phyloP scores from a whole-genome alignment of 2,797 vertebrate genomes.

The Sebastes iracundus region DNA sequence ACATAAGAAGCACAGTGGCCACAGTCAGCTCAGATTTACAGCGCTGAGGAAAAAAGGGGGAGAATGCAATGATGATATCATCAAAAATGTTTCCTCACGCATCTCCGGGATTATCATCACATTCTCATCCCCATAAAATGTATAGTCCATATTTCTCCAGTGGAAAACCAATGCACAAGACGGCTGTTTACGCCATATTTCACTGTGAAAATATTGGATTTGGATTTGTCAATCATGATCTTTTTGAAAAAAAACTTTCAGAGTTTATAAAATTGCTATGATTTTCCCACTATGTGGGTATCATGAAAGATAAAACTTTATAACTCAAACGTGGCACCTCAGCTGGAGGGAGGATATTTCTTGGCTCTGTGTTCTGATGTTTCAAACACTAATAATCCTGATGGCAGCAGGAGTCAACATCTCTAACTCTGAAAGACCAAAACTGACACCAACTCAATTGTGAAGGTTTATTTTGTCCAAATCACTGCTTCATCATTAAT shows the following conservation, averaged over 20 bases:
- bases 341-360: background rate
- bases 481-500: background rate
- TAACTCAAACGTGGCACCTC: background rate
- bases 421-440: background rate
- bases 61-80: background rate
- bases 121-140: background rate
- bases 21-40: slow-evolving; percentile 21
- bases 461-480: background rate
- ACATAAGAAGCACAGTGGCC: background rate
- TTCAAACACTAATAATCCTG: background rate
- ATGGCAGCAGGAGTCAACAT: background rate
- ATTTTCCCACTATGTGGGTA: background rate
- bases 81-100: background rate
- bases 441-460: background rate
- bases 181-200: background rate
- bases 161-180: background rate
- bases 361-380: no score
- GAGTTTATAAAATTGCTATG: background rate
- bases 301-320: background rate
- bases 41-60: background rate
- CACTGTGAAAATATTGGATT: background rate
- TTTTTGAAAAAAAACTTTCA: background rate
- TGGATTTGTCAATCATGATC: background rate
- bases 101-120: background rate
- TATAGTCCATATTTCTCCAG: background rate